phyloP scores from a whole-genome alignment of 2,888 invertebrate genomes.

The Mythimna impura region DNA sequence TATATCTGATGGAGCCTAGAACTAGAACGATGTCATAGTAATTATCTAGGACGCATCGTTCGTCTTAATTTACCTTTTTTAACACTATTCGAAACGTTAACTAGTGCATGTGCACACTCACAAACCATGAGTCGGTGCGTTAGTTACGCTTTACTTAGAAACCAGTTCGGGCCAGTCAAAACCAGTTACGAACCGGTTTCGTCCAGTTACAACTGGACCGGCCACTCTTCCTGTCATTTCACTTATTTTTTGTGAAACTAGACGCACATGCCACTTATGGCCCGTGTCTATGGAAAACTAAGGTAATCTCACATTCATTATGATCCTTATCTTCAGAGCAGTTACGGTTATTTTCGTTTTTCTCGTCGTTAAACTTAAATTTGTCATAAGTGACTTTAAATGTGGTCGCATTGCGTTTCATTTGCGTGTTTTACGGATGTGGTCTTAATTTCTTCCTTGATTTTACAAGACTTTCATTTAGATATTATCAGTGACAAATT shows the following conservation, averaged over 20 bases:
- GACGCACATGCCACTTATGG: slow-evolving; percentile 49
- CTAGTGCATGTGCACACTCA: slow-evolving; percentile 59
- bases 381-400: slow-evolving; percentile 28
- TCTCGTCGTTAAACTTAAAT: slow-evolving; percentile 30
- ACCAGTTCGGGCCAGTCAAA: slow-evolving; percentile 69
- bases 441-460: slow-evolving; percentile 58
- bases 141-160: slow-evolving; percentile 58
- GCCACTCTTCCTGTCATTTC: slow-evolving; percentile 81
- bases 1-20: neutral
- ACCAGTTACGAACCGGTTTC: slow-evolving; percentile 68
- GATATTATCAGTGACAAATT: slow-evolving; percentile 26
- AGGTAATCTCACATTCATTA: slow-evolving; percentile 16
- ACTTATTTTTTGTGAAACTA: slow-evolving; percentile 72
- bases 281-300: slow-evolving; percentile 44
- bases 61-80: slow-evolving; percentile 14
- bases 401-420: slow-evolving; percentile 33
- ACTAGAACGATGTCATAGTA: neutral
- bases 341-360: slow-evolving; percentile 37
- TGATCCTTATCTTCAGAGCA: slow-evolving; percentile 28
- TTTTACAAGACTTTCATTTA: slow-evolving; percentile 47
- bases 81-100: slow-evolving; percentile 48
- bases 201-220: slow-evolving; percentile 65
- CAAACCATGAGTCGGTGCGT: slow-evolving; percentile 54
- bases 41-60: neutral
- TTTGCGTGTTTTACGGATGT: slow-evolving; percentile 44